These are phyloP conservation scores for Daktulosphaira vitifoliae DNA, from an alignment of 1,140 invertebrate species.

Conservation along the genomic window DNA sequence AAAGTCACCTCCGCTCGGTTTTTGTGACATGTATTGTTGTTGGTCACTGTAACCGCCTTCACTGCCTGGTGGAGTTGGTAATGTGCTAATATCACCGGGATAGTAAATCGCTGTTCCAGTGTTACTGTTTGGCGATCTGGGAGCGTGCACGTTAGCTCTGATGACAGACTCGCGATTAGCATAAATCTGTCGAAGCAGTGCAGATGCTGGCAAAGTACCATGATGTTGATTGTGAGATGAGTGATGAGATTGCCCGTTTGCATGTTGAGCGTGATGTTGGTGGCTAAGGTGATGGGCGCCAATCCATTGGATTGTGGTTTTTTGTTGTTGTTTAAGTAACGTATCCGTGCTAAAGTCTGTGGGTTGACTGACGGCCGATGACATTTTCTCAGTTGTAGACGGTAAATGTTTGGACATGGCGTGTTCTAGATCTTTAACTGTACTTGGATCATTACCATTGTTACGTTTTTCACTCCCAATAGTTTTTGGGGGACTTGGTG, in stretches of 20 bases:
- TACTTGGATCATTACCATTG: constrained; percentile 47
- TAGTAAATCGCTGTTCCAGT: constrained; percentile 41
- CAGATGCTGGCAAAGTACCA: constrained; percentile 63
- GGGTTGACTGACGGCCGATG: constrained; percentile 54
- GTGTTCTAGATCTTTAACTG: constrained; percentile 85
- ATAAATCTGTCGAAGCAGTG: constrained; percentile 78
- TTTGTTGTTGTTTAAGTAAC: constrained; percentile 67
- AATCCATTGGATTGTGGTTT: constrained; percentile 90
- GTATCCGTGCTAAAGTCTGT: constrained; percentile 82
- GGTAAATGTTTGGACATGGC: constrained; percentile 94
- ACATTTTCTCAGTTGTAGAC: constrained; percentile 50
- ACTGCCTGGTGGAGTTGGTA: constrained; percentile 78
- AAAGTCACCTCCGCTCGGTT: constrained; percentile 51
- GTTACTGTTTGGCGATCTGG: constrained; percentile 48
- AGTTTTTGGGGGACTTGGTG: constrained; percentile 43
- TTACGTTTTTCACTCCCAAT: constrained; percentile 40
- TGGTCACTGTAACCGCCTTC: constrained; percentile 69
- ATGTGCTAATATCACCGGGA: constrained; percentile 49
- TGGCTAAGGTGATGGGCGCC: constrained; percentile 64
- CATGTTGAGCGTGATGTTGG: constrained; percentile 50
- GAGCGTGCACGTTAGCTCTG: constrained; percentile 73
- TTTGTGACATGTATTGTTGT: constrained; percentile 53
- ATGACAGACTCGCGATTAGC: constrained; percentile 91
- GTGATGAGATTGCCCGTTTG: constrained; percentile 61
- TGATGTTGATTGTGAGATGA: constrained; percentile 73